Evolutionary conservation across 2,888 invertebrate species (phyloP).

Genomic region (Gibbula magus): DNA sequence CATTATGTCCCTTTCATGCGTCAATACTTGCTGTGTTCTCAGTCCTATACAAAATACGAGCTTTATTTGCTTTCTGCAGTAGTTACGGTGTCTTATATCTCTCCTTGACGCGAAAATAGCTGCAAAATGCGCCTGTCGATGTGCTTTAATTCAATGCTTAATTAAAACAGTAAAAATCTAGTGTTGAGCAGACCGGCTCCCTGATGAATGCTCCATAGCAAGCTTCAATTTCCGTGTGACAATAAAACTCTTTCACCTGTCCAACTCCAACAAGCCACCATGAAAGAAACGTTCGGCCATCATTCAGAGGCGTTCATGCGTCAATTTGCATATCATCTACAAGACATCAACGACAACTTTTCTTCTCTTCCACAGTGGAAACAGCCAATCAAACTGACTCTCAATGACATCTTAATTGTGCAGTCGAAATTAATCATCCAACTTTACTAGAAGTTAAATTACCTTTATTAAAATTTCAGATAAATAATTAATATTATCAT

Average conservation of each 20-base stretch:
- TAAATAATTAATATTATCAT: too few relatives aligned
- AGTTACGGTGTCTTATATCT: slow-evolving; percentile 10
- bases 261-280: neutral
- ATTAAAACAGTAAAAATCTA: slow-evolving; percentile 20
- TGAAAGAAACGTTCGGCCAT: neutral
- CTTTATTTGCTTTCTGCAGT: neutral
- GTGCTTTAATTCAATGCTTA: slow-evolving; percentile 15
- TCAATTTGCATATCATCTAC: slow-evolving; percentile 9
- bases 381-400: neutral
- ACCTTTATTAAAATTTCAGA: too few relatives aligned
- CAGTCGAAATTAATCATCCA: neutral
- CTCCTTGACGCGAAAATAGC: slow-evolving; percentile 7
- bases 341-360: neutral
- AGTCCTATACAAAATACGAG: neutral
- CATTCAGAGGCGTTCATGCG: slow-evolving; percentile 4
- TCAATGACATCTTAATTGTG: slow-evolving; percentile 16
- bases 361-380: neutral
- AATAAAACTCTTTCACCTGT: slow-evolving; percentile 20
- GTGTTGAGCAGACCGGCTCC: neutral
- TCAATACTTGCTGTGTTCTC: slow-evolving; percentile 12
- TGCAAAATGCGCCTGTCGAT: slow-evolving; percentile 13
- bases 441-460: neutral
- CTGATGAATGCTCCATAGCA: slow-evolving; percentile 4
- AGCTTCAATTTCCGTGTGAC: neutral
- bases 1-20: slow-evolving; percentile 10